A percentile compares a stretch with the other conserved stretches of the same genome.
Conservation (phyloP, 2,797 vertebrate genomes). For the Mycteria americana region DNA sequence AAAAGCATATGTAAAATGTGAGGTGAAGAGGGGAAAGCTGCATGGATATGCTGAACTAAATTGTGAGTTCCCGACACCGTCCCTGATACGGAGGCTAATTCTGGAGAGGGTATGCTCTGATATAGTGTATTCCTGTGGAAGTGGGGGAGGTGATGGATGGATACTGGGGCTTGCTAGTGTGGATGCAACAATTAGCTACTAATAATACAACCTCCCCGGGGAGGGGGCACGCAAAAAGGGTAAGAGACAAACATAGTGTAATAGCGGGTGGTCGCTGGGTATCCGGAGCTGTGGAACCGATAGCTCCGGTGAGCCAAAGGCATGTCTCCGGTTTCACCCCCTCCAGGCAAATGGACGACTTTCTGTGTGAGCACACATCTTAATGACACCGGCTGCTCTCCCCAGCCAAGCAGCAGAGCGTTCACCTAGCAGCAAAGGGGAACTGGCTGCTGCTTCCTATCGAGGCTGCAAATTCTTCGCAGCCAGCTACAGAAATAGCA, state of each 20-base stretch:
- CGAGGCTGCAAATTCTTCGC: not conserved
- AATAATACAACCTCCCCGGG: not conserved
- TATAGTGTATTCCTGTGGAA: not conserved
- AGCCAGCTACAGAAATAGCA: not conserved
- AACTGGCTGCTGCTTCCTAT: not conserved
- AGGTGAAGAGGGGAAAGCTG: not conserved
- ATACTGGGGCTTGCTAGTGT: not conserved
- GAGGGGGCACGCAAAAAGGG: not conserved
- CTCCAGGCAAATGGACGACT: not conserved
- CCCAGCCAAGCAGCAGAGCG: not conserved
- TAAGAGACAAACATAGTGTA: not conserved
- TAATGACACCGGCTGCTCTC: not conserved
- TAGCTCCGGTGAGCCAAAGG: not conserved
- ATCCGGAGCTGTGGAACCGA: not conserved
- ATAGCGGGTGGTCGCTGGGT: not conserved
- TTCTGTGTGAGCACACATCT: not conserved
- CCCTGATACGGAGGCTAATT: not conserved
- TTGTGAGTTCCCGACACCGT: not conserved
- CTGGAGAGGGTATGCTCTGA: accelerated
- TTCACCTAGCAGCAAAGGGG: not conserved
- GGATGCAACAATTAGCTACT: not conserved
- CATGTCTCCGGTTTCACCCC: not conserved
- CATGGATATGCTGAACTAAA: not conserved
- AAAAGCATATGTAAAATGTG: not conserved
- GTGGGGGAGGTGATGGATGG: not conserved